phyloP scores from a whole-genome alignment of 2,797 vertebrate genomes.

The Clarias fuscus region DNA sequence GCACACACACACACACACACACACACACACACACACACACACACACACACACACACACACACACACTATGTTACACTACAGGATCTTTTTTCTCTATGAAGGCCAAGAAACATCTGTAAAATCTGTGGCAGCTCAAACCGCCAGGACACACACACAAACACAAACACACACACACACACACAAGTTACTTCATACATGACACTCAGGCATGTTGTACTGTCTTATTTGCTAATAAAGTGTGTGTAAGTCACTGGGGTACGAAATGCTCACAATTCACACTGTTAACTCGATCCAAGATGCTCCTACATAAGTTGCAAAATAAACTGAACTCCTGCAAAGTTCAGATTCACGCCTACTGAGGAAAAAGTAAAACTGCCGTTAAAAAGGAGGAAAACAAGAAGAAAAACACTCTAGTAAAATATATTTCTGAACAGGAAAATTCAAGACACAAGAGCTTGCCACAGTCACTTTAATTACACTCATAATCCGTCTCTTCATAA shows the following conservation, averaged over 20 bases:
- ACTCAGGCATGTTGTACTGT: neutral
- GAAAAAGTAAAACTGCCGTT: conserved; percentile 8
- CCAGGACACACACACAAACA: neutral
- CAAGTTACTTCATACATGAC: neutral
- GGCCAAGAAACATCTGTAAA: neutral
- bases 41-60: neutral
- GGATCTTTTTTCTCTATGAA: neutral
- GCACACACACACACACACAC: too few relatives aligned
- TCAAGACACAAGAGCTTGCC: neutral
- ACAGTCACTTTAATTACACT: conserved; percentile 24
- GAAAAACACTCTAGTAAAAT: neutral
- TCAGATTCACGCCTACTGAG: conserved; percentile 18
- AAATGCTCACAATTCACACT: conserved; percentile 24
- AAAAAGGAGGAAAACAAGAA: neutral
- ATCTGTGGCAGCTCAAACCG: neutral
- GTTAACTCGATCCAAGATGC: conserved; percentile 19
- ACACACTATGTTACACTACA: neutral
- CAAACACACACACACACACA: neutral
- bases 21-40: neutral
- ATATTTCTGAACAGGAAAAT: neutral
- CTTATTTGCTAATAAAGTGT: neutral
- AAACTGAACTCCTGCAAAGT: conserved; percentile 21
- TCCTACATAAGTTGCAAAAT: conserved; percentile 23
- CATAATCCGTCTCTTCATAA: conserved; percentile 30
- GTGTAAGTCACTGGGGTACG: conserved; percentile 4